Evolutionary conservation across 2,113 vertebrate species (phyloP).

Genomic region (Amblyopsis rosae): DNA sequence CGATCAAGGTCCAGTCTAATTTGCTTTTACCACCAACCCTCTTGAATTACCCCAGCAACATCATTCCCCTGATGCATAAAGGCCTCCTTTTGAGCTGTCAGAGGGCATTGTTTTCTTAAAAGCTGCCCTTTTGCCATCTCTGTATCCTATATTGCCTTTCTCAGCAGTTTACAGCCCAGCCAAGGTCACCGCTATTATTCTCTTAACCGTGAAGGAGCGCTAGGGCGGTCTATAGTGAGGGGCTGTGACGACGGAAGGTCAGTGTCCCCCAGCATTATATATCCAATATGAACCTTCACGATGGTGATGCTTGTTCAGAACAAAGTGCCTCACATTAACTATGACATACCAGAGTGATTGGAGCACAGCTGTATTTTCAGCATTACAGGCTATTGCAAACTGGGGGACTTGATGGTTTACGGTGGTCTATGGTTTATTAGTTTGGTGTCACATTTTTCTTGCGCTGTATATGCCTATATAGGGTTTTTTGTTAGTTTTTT

Average conservation of each 20-base stretch:
- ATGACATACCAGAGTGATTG: constrained; percentile 20
- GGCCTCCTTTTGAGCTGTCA: constrained; percentile 71
- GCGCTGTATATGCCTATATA: constrained; percentile 13
- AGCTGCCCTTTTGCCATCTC: constrained; percentile 66
- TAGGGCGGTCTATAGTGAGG: constrained; percentile 17
- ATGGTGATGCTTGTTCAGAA: constrained; percentile 42
- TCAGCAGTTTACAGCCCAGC: constrained; percentile 72
- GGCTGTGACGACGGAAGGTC: constrained; percentile 70
- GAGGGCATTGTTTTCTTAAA: constrained; percentile 71
- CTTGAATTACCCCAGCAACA: constrained; percentile 6
- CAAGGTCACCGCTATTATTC: constrained; percentile 70
- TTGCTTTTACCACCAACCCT: constrained; percentile 34
- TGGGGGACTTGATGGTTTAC: constrained; percentile 15
- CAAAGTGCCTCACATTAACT: constrained; percentile 31
- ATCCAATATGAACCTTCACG: constrained; percentile 37
- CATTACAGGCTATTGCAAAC: background rate
- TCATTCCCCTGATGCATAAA: constrained; percentile 28
- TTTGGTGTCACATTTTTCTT: constrained; percentile 15
- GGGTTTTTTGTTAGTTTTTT: no score
- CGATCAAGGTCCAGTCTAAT: background rate
- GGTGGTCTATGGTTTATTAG: background rate
- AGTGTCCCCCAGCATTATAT: constrained; percentile 40
- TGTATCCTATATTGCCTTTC: constrained; percentile 65
- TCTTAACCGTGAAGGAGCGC: constrained; percentile 29
- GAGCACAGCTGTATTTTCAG: constrained; percentile 8